phyloP scores from a whole-genome alignment of 2,113 vertebrate species.

The Meleagris gallopavo region DNA sequence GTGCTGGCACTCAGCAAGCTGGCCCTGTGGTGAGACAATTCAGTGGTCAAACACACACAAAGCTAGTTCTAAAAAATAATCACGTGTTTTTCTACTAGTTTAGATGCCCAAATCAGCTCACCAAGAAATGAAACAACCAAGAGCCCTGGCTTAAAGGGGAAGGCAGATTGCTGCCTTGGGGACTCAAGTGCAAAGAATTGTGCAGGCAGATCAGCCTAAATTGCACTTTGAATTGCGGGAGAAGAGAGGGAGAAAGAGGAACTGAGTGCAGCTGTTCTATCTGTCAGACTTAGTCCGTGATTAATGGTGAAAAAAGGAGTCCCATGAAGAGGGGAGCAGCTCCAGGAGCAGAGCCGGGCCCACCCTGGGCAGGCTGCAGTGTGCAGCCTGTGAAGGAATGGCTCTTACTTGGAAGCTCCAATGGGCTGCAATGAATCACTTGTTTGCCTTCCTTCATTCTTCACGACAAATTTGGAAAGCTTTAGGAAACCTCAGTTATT shows the following conservation, averaged over 20 bases:
- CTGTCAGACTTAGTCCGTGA: background rate
- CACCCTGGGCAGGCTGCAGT: background rate
- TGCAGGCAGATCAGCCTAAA: background rate
- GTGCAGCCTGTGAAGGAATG: background rate
- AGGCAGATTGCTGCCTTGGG: slow-evolving; percentile 4
- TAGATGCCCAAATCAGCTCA: background rate
- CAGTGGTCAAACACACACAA: background rate
- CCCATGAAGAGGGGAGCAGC: background rate
- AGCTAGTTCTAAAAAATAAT: background rate
- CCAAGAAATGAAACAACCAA: background rate
- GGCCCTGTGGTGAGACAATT: background rate
- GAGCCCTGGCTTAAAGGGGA: background rate
- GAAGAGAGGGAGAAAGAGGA: background rate
- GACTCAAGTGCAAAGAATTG: background rate
- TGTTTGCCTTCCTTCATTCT: background rate
- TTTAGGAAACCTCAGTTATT: background rate
- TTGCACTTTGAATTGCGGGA: background rate
- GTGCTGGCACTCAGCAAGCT: background rate
- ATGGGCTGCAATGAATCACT: background rate
- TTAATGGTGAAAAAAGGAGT: background rate
- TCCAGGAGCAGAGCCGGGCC: background rate
- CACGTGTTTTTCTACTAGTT: background rate
- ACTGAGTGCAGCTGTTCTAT: background rate
- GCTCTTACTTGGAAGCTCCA: background rate
- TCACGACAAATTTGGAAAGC: background rate